Base-by-base conservation (phyloP, 2,113 vertebrate genomes). In the Sphaerodactylus townsendi region DNA sequence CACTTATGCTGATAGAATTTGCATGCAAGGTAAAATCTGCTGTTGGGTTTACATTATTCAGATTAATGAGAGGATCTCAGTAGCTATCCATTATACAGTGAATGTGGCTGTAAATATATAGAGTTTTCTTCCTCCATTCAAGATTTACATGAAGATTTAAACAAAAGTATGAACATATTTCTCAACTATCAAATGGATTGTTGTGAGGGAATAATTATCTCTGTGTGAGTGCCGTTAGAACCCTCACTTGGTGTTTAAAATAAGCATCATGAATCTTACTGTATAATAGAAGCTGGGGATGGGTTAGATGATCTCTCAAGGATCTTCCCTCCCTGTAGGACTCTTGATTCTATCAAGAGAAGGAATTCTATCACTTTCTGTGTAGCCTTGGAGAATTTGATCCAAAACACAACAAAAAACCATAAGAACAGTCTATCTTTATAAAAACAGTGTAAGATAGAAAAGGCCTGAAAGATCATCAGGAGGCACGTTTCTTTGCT, bases 21-120 rank as follows among this genome's bases (percentile, higher is more conserved):
- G 35, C 37, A 21, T 41, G 10, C 10, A 39, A 41, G 9, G 19
- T 70, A 23, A 41, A 41, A 23, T 25, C 39, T 39, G 37, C 37
- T 5, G 7, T 21, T 39, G 39, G 25, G 37, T 70, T 70, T 2
- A 39, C 37, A 39, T 70, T 15, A 46, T 1, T 6, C 35, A 23
- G 37, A 66, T 46, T 85, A 82, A 77, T 0, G 1, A 82, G 64
- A 13, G 44, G 14, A 15, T 92, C 83, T 79, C 37, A 28, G 2
- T 14, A 78, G 13, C n/a, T 79, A 84, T 73, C 11, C 85, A 46
- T 4, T 9, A 5, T 1, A 71, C n/a, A 86, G 73, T 3, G 23
- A 46, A 48, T 79, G 78, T 81, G n/a, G 53, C 35, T 65, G 78
- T 44, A 88, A 89, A 83, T 48, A 3, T 64, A 80, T 41, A 7